phyloP scores from a whole-genome alignment of 2,113 vertebrate genomes.

The Aptenodytes forsteri region DNA sequence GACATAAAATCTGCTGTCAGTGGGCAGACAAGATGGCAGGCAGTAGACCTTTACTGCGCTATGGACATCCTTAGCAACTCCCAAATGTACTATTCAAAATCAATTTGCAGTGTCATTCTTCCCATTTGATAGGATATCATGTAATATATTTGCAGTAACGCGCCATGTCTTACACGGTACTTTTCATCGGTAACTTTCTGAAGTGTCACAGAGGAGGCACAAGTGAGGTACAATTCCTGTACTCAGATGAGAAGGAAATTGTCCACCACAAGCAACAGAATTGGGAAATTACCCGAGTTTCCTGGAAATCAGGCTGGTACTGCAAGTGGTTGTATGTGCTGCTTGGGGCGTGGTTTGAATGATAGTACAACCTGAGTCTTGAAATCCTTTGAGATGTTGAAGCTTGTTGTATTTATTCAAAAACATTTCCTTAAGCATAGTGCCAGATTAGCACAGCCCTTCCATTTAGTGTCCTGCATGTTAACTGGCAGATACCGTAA shows the following conservation, averaged over 20 bases:
- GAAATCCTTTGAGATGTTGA: background rate
- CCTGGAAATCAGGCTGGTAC: background rate
- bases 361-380: background rate
- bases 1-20: background rate
- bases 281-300: background rate
- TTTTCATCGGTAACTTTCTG: background rate
- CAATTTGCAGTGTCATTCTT: background rate
- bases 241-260: background rate
- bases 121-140: background rate
- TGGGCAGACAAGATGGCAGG: background rate
- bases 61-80: background rate
- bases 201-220: accelerated
- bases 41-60: background rate
- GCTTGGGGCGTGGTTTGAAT: background rate
- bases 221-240: background rate
- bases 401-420: background rate
- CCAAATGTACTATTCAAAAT: background rate
- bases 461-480: background rate
- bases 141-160: background rate
- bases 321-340: background rate
- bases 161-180: accelerated
- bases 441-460: background rate
- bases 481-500: background rate
- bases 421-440: background rate
- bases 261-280: background rate